Percentiles rank a stretch among this genome's conserved stretches.
Evolutionary conservation across 2,888 invertebrate genomes (phyloP).

Genomic region (Crematogaster levior): DNA sequence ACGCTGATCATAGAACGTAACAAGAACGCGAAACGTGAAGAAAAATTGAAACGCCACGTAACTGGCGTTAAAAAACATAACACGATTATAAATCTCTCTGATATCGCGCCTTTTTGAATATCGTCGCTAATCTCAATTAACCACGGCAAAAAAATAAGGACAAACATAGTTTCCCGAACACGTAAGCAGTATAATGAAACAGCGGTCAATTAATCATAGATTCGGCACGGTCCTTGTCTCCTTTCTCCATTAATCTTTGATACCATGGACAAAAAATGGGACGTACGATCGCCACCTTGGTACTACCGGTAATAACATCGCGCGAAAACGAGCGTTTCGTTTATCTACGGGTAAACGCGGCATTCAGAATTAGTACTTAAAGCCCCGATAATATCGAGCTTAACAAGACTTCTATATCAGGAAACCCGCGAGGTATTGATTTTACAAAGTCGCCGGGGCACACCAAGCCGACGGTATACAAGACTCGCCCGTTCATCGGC

Average conservation of each 20-base stretch:
- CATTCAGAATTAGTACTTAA: constrained; percentile 64
- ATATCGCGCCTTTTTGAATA: constrained; percentile 47
- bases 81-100: constrained; percentile 38
- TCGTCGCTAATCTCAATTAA: constrained; percentile 50
- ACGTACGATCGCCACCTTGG: constrained; percentile 49
- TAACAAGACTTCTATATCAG: constrained; percentile 72
- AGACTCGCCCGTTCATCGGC: constrained; percentile 67
- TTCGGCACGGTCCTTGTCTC: constrained; percentile 59
- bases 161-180: constrained; percentile 39
- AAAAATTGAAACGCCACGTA: constrained; percentile 30
- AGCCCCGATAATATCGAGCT: constrained; percentile 68
- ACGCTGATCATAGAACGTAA: neutral
- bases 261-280: constrained; percentile 56
- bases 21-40: too few species aligned
- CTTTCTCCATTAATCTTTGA: constrained; percentile 68
- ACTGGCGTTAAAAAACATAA: constrained; percentile 38
- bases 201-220: constrained; percentile 66
- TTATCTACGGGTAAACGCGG: constrained; percentile 25
- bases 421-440: constrained; percentile 76
- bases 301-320: constrained; percentile 33
- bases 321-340: constrained; percentile 47
- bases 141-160: constrained; percentile 5
- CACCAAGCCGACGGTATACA: constrained; percentile 68
- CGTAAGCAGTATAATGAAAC: constrained; percentile 40
- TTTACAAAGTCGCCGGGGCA: constrained; percentile 74